Base-by-base conservation (phyloP, 2,113 vertebrate genomes). In the Erinaceus europaeus region DNA sequence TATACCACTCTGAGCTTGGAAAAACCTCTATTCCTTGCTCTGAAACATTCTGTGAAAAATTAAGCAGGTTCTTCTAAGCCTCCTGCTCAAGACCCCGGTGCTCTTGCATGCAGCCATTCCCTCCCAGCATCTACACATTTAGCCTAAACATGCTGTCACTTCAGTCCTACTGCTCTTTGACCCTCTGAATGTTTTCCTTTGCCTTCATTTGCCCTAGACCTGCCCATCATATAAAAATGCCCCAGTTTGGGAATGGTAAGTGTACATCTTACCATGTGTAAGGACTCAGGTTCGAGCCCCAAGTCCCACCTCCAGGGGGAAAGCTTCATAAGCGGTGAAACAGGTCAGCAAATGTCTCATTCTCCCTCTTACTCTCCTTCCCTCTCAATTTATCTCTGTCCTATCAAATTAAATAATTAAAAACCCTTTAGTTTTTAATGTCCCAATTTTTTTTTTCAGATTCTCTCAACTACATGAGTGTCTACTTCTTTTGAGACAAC, bases 61-160 rank as follows among this genome's bases (percentile, higher is more conserved):
- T 0, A 32, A 71, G 53, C 36, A 8, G 1, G 0, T 2, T 8
- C 17, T 80, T 44, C n/a, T 42, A n/a, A 2, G 13, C 17, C 9
- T 6, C 14, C 68, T 46, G 0, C 20, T 29, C 9, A 4, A n/a
- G n/a, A 57, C 55, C 25, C 9, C 18, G 25, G 38, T 1, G 36
- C n/a, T 21, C n/a, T 59, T 34, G 17, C 6, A 6, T 9, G 3
- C 69, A 18, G 3, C n/a, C 32, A 36, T 48, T 20, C 23, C 0
- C 46, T 61, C 48, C 44, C 17, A 52, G 44, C 23, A 11, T 10
- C 3, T 13, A 25, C 18, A 10, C 0, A 15, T 20, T 34, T 29
- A 29, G 4, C 13, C 52, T 4, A 1, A 1, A 0, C 2, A 1
- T 3, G 23, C 38, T 29, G 9, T 32, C 53, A 8, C 3, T 15